A percentile compares a stretch with the other conserved stretches of the same genome.
Evolutionary conservation across 2,888 invertebrate genomes (phyloP).

Genomic region (Machimus rusticus): DNA sequence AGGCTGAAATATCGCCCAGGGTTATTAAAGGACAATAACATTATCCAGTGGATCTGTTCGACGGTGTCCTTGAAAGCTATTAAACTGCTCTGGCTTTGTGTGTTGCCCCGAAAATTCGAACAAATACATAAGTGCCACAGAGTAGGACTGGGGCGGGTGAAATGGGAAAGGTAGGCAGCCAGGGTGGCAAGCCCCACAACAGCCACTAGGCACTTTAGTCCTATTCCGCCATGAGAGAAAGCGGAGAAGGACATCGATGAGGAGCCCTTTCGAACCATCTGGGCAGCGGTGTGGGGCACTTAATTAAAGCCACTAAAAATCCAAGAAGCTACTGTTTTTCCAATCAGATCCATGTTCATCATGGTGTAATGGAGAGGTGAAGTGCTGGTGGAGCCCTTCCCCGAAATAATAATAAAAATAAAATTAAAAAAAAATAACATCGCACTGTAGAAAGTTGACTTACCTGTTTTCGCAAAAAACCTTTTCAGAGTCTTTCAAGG

Average conservation of each 20-base stretch:
- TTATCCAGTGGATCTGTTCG: background rate
- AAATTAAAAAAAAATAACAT: background rate
- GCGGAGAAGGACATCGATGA: background rate
- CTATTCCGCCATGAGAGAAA: background rate
- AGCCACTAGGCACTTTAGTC: background rate
- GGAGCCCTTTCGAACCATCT: background rate
- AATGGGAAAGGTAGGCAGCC: background rate
- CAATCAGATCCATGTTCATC: background rate
- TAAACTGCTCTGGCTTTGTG: background rate
- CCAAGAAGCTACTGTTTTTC: background rate
- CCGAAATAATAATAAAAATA: background rate
- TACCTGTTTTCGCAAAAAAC: constrained; percentile 25
- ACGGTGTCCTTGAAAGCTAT: background rate
- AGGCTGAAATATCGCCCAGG: background rate
- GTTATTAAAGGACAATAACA: background rate
- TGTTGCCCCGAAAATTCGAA: background rate
- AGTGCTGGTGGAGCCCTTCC: background rate
- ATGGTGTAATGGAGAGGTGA: background rate
- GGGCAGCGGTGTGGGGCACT: background rate
- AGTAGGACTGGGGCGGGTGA: background rate
- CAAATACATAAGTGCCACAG: background rate
- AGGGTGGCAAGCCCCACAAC: background rate
- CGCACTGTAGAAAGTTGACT: constrained; percentile 33
- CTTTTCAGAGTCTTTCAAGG: constrained; percentile 29
- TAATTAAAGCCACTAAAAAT: background rate